phyloP scores from a whole-genome alignment of 2,113 vertebrate genomes.

The Oostethus manadensis region DNA sequence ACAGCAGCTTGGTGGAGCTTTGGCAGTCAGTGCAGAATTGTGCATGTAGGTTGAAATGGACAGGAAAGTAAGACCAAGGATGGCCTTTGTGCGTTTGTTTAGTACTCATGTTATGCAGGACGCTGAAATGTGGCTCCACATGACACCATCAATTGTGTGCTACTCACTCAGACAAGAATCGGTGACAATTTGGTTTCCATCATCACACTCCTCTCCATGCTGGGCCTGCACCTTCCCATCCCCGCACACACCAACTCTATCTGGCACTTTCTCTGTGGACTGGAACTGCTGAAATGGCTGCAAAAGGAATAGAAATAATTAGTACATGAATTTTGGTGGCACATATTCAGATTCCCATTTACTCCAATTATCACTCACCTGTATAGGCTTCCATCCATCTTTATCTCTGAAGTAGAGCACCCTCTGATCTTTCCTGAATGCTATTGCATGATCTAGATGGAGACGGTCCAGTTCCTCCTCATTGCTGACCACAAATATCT shows the following conservation, averaged over 20 bases:
- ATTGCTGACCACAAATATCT: conserved; percentile 91
- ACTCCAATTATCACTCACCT: conserved; percentile 65
- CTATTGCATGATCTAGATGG: conserved; percentile 79
- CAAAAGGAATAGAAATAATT: background rate
- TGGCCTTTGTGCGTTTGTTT: background rate
- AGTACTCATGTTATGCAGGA: background rate
- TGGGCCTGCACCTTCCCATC: conserved; percentile 80
- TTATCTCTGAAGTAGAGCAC: conserved; percentile 89
- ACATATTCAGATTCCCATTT: background rate
- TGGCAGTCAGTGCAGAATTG: conserved; percentile 62
- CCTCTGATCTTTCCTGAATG: conserved; percentile 86
- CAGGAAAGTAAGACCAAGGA: conserved; percentile 35
- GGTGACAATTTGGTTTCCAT: conserved; percentile 77
- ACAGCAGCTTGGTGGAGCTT: conserved; percentile 7
- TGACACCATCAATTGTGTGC: background rate
- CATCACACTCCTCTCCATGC: conserved; percentile 85
- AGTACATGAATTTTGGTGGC: background rate
- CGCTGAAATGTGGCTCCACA: background rate
- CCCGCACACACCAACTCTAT: conserved; percentile 72
- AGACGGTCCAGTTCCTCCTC: conserved; percentile 81
- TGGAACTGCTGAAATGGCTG: conserved; percentile 77
- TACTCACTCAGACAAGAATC: conserved; percentile 88
- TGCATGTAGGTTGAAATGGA: conserved; percentile 55
- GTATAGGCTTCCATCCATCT: conserved; percentile 86
- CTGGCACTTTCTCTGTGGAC: conserved; percentile 67